These are phyloP conservation scores for Nephila pilipes DNA, from an alignment of 1,140 invertebrate genomes.

Conservation along the genomic window DNA sequence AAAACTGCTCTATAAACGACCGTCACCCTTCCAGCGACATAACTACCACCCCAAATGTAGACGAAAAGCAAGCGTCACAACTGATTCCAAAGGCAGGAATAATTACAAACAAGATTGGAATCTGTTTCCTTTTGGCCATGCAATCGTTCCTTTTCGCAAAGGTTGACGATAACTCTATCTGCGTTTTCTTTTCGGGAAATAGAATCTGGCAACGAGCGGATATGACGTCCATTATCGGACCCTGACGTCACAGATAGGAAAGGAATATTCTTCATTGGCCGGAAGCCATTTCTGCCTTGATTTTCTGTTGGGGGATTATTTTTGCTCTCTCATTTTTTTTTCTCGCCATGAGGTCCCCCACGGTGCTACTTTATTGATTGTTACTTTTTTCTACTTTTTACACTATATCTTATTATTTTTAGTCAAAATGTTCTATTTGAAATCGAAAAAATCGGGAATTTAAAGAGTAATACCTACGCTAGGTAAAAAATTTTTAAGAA, in stretches of 20 bases:
- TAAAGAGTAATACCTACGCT: not conserved
- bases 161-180: conserved; percentile 61
- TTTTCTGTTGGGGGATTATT: conserved; percentile 55
- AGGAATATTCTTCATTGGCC: conserved; percentile 60
- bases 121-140: conserved; percentile 52
- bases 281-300: conserved; percentile 61
- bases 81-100: conserved; percentile 18
- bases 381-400: not conserved
- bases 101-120: conserved; percentile 67
- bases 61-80: not conserved
- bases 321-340: not conserved
- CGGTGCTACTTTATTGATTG: conserved; percentile 29
- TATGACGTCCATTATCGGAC: conserved; percentile 69
- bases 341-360: not conserved
- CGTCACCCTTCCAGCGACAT: too few species aligned
- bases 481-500: not conserved
- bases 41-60: not conserved
- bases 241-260: conserved; percentile 60
- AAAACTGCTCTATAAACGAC: not conserved
- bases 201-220: conserved; percentile 66
- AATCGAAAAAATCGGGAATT: conserved; percentile 5
- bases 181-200: conserved; percentile 63
- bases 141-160: conserved; percentile 13
- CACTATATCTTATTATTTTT: not conserved
- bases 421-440: conserved; percentile 1